Conservation (phyloP, 2,888 invertebrate genomes). For the Sialis fuliginosa region DNA sequence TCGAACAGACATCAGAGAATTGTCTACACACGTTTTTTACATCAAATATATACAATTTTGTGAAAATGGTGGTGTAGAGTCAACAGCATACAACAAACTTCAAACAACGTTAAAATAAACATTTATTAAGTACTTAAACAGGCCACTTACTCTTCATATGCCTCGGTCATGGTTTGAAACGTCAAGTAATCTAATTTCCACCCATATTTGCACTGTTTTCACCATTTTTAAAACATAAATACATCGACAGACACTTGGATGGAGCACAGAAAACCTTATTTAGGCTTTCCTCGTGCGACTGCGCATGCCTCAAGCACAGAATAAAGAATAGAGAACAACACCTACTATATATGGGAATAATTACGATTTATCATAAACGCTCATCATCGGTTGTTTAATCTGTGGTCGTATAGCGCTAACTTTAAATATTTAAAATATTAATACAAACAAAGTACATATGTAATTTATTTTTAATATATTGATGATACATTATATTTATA, state of each 20-base stretch:
- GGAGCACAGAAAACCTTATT: constrained; percentile 6
- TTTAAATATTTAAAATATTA: background rate
- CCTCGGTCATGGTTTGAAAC: constrained; percentile 80
- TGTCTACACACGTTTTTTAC: background rate
- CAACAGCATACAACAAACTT: constrained; percentile 1
- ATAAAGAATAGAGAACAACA: background rate
- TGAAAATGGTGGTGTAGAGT: constrained; percentile 5
- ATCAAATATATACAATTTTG: background rate
- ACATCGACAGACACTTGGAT: constrained; percentile 26
- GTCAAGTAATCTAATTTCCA: constrained; percentile 68
- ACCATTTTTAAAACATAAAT: constrained; percentile 70
- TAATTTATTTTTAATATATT: background rate
- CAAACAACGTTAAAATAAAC: constrained; percentile 1
- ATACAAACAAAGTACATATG: background rate
- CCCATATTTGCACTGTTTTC: constrained; percentile 64
- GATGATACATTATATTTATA: background rate
- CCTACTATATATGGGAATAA: background rate
- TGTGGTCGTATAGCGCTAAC: background rate
- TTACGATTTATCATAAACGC: background rate
- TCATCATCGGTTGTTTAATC: background rate
- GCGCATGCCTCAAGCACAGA: constrained; percentile 2
- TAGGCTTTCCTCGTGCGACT: constrained; percentile 3
- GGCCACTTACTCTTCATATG: constrained; percentile 72
- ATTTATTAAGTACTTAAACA: constrained; percentile 13
- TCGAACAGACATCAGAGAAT: background rate